Evolutionary conservation across 2,797 vertebrate genomes (phyloP).

Genomic region (Oreortyx pictus): DNA sequence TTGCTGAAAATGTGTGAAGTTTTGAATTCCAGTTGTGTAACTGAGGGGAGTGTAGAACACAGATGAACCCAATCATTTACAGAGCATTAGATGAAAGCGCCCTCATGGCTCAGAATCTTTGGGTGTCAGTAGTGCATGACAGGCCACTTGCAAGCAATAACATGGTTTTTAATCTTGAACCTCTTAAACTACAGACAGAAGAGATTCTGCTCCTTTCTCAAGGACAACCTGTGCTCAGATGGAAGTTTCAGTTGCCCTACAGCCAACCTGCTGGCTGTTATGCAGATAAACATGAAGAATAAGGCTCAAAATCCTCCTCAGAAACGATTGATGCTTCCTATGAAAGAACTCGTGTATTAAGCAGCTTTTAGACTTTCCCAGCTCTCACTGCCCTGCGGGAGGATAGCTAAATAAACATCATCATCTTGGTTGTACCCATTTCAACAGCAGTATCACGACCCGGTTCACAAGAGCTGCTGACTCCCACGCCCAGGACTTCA

Average conservation of each 20-base stretch:
- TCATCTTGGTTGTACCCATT: not conserved
- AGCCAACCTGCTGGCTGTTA: not conserved
- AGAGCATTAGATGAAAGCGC: slow-evolving; percentile 2
- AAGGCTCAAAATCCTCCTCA: not conserved
- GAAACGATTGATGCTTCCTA: not conserved
- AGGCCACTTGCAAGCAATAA: not conserved
- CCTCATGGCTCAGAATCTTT: not conserved
- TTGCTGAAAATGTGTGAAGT: not conserved
- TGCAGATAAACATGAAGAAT: not conserved
- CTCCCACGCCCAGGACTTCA: not conserved
- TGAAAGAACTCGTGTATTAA: not conserved
- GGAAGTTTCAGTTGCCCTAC: slow-evolving; percentile 2
- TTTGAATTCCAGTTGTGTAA: not conserved
- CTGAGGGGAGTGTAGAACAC: not conserved
- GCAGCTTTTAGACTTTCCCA: not conserved
- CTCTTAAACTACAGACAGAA: not conserved
- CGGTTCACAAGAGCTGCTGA: not conserved
- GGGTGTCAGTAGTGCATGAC: not conserved
- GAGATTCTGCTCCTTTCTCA: not conserved
- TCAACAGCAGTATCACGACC: not conserved
- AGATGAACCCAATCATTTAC: slow-evolving; percentile 32
- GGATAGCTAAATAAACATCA: not conserved
- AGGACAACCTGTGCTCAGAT: not conserved
- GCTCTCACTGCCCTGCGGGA: not conserved
- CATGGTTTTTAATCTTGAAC: not conserved